These are phyloP conservation scores for Eupristina koningsbergeri DNA, from an alignment of 1,140 invertebrate species.

Conservation along the genomic window DNA sequence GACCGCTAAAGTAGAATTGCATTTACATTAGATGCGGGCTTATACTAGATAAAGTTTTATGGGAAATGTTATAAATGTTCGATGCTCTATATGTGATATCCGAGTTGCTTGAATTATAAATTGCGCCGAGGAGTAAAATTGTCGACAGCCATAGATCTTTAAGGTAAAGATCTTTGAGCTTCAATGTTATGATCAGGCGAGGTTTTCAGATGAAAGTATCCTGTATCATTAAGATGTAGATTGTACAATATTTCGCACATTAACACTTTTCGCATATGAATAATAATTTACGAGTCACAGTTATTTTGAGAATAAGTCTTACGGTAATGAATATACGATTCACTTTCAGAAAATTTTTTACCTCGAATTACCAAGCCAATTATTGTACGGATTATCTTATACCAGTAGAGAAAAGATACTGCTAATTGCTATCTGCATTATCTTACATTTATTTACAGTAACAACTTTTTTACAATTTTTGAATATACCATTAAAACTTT, in stretches of 20 bases:
- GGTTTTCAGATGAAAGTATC: background rate
- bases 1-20: too few species aligned
- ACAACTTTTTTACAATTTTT: too few species aligned
- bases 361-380: background rate
- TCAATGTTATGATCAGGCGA: background rate
- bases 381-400: background rate
- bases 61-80: background rate
- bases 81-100: background rate
- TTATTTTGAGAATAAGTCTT: background rate
- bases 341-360: background rate
- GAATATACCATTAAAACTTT: too few species aligned
- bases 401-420: background rate
- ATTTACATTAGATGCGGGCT: too few species aligned
- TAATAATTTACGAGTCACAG: background rate
- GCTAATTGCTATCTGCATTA: background rate
- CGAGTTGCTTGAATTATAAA: background rate
- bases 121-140: background rate
- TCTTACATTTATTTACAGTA: background rate
- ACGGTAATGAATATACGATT: background rate
- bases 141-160: background rate
- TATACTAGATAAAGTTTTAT: too few species aligned
- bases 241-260: background rate
- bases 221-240: constrained; percentile 1
- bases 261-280: constrained; percentile 9
- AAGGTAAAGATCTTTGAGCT: background rate